Percentiles rank a stretch among this genome's conserved stretches.
Conservation (phyloP, 2,113 vertebrate genomes). For the Craseonycteris thonglongyai region DNA sequence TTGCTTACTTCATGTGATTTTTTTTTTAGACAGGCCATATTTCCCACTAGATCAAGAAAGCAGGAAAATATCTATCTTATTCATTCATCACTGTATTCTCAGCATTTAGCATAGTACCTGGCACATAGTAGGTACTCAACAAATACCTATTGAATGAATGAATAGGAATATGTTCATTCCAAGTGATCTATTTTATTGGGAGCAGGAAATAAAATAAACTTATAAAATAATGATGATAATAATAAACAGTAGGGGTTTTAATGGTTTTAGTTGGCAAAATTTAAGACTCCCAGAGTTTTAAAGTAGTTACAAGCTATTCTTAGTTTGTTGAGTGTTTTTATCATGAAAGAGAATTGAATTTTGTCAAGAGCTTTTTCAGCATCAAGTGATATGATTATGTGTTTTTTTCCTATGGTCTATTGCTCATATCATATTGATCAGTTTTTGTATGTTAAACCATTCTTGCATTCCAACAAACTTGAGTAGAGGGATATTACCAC, state of each 20-base stretch:
- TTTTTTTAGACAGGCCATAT: neutral
- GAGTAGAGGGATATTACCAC: neutral
- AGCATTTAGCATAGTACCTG: neutral
- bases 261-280: neutral
- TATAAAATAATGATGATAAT: neutral
- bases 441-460: too few species aligned
- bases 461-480: neutral
- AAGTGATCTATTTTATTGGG: neutral
- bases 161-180: neutral
- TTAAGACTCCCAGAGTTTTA: neutral
- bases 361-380: neutral
- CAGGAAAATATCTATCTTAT: neutral
- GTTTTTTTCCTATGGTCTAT: neutral
- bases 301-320: neutral
- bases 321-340: neutral
- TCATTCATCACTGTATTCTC: neutral
- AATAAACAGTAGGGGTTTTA: neutral
- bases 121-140: neutral
- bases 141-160: neutral
- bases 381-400: neutral
- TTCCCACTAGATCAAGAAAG: neutral
- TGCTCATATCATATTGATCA: neutral
- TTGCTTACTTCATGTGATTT: neutral
- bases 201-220: neutral
- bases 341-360: neutral